These are phyloP conservation scores for Zalophus californianus DNA, from an alignment of 2,797 vertebrate genomes.

Conservation along the genomic window DNA sequence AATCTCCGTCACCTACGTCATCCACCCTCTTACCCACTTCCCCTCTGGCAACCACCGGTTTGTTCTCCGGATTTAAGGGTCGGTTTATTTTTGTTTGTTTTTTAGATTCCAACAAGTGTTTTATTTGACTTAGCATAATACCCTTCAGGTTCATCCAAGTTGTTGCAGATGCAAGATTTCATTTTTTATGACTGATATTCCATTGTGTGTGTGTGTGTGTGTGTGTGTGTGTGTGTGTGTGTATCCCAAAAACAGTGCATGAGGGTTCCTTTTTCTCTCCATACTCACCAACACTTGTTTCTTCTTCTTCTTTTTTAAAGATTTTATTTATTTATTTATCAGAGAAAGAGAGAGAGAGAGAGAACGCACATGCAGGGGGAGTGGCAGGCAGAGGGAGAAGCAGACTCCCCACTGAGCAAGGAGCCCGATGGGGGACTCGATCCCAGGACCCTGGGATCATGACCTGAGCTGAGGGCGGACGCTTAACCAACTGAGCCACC, in stretches of 20 bases:
- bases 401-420: too few species aligned
- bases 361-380: too few species aligned
- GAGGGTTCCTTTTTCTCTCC: neutral
- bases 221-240: neutral
- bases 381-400: too few species aligned
- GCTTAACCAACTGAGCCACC: too few species aligned
- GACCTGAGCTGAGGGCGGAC: too few species aligned
- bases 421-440: too few species aligned
- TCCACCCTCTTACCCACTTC: neutral
- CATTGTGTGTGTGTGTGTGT: neutral
- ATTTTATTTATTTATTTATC: too few species aligned
- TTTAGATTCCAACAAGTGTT: neutral
- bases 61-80: neutral
- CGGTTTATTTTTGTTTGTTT: neutral
- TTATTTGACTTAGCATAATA: neutral
- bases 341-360: too few species aligned
- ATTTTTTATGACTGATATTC: neutral
- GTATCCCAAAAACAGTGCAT: neutral
- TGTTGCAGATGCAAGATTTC: neutral
- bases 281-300: neutral
- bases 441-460: too few species aligned
- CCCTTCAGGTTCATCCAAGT: neutral
- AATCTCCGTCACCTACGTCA: neutral
- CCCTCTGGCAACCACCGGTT: neutral
- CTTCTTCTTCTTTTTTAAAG: neutral